Base-by-base conservation (phyloP, 1,140 invertebrate species). In the Drosophila quadrilineata region DNA sequence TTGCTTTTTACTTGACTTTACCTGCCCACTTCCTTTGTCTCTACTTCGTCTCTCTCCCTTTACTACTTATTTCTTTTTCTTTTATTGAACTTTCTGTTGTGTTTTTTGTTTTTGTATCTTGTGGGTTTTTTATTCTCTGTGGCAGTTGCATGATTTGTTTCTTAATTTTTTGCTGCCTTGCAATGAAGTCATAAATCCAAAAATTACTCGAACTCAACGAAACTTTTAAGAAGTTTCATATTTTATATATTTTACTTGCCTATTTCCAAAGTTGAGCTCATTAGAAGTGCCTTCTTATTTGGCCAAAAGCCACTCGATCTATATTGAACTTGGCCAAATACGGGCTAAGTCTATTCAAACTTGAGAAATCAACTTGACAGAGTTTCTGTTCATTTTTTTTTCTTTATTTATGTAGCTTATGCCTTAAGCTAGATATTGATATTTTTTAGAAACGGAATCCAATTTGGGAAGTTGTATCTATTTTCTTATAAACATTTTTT, bases 1-100 rank as follows among this genome's bases (percentile, higher is more conserved):
- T 84, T 85, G 49, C 79, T 85, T 77, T 74, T 77, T 84, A 53
- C 64, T 71, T 71, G 77, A 70, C 67, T 59, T 29, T 17, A 14
- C 53, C 38, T 22, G 12, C 21, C 53, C 49, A 49, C 40, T 40
- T 57, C 38, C 45, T 29, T 35, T 31, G 22, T 33, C 46, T 16
- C 31, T 28, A 52, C 22, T 56, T 35, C 57, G 66, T 38, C 38
- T 73, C 21, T 53, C 19, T 19, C 22, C 12, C 12, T 52, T 26
- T 26, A 19, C 22, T n/a, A 54, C 17, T 33, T 9, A 17, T 48
- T 46, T 48, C 28, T 56, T 3, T 10, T 24, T 54, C 17, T 67
- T 71, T 54, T 33, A 62, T 65, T 66, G 59, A 48, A 33, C 52
- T 57, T 45, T 67, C 40, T 26, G 19, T 22, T 40, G 45, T 33